Conservation (phyloP, 1,140 invertebrate species). For the Scylla paramamosain region DNA sequence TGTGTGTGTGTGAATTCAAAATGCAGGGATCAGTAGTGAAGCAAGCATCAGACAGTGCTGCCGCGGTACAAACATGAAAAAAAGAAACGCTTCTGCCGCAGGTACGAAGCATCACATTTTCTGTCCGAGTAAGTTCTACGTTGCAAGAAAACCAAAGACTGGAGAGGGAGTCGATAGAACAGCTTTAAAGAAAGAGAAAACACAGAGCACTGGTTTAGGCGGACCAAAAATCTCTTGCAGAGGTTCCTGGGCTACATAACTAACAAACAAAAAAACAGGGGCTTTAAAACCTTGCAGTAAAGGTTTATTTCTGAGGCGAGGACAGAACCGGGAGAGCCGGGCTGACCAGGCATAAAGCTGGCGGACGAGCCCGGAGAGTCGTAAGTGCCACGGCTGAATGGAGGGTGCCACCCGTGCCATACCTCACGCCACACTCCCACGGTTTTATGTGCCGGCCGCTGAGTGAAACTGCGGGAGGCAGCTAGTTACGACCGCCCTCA, state of each 20-base stretch:
- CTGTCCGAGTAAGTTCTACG: background rate
- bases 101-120: conserved; percentile 9
- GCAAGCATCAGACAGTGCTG: background rate
- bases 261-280: conserved; percentile 38
- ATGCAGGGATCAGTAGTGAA: background rate
- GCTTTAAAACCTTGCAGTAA: conserved; percentile 67
- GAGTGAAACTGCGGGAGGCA: conserved; percentile 65
- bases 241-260: conserved; percentile 50
- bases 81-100: background rate
- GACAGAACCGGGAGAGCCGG: conserved; percentile 57
- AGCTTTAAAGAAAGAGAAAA: conserved; percentile 24
- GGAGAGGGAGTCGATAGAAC: background rate
- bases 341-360: conserved; percentile 67
- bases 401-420: conserved; percentile 65
- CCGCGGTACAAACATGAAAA: background rate
- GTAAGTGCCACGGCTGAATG: conserved; percentile 68
- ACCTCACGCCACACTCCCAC: conserved; percentile 65
- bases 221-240: conserved; percentile 27
- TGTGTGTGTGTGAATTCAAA: background rate
- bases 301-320: conserved; percentile 68
- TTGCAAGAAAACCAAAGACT: conserved; percentile 3
- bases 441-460: conserved; percentile 64
- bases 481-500: conserved; percentile 61
- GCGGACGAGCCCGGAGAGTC: conserved; percentile 57
- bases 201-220: conserved; percentile 18